Evolutionary conservation across 2,797 vertebrate genomes (phyloP).

Genomic region (Diplodus sargus): DNA sequence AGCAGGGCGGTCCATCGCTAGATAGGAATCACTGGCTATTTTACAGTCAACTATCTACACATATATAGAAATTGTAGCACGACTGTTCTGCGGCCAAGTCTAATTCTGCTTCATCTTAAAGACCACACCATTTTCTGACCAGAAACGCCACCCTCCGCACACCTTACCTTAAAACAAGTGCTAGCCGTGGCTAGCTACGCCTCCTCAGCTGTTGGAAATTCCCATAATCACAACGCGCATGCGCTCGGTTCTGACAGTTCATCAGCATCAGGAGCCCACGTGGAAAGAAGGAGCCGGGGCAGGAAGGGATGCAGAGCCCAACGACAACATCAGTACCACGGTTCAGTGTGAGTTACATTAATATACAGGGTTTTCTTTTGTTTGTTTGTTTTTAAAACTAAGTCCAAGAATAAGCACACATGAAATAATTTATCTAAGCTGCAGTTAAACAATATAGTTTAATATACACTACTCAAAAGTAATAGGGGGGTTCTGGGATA

Average conservation of each 20-base stretch:
- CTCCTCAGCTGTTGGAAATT: slow-evolving; percentile 85
- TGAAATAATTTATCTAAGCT: background rate
- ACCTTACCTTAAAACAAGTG: slow-evolving; percentile 82
- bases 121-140: background rate
- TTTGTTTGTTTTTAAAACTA: no score
- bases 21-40: slow-evolving; percentile 10
- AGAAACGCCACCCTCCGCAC: slow-evolving; percentile 48
- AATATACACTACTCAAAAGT: background rate
- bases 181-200: slow-evolving; percentile 77
- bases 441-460: background rate
- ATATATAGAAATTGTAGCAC: background rate
- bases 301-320: slow-evolving; percentile 9
- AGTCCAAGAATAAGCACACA: background rate
- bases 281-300: slow-evolving; percentile 34
- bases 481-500: no score
- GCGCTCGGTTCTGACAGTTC: slow-evolving; percentile 72
- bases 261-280: slow-evolving; percentile 67
- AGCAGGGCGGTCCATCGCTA: slow-evolving; percentile 63
- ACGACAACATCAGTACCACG: background rate
- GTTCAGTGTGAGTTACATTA: background rate
- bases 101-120: background rate
- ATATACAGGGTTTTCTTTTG: no score
- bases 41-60: background rate
- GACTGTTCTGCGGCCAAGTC: background rate
- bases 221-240: slow-evolving; percentile 77